A percentile compares a stretch with the other conserved stretches of the same genome.
These are phyloP conservation scores for Lottia scabra DNA, from an alignment of 2,888 invertebrate genomes.

Conservation along the genomic window DNA sequence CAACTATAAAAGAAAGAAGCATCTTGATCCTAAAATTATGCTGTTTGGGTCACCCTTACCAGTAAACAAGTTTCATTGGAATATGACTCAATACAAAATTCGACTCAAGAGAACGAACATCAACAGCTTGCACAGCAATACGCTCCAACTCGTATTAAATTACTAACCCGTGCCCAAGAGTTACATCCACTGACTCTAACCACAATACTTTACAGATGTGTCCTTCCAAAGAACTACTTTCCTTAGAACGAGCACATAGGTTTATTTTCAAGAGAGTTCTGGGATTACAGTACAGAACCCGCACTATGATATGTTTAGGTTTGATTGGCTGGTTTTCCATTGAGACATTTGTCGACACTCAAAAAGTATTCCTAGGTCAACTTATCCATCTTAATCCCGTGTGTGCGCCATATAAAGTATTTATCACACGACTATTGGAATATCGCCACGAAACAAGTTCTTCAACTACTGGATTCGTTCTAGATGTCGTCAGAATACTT, in stretches of 20 bases:
- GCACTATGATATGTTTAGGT: too few relatives aligned
- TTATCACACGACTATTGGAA: too few relatives aligned
- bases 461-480: background rate
- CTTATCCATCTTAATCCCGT: background rate
- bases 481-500: background rate
- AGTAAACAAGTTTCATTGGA: too few relatives aligned
- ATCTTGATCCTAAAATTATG: background rate
- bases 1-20: background rate
- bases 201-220: background rate
- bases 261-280: background rate
- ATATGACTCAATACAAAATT: too few relatives aligned
- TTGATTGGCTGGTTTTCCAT: too few relatives aligned
- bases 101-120: too few relatives aligned
- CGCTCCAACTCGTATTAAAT: background rate
- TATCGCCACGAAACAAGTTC: background rate
- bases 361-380: background rate
- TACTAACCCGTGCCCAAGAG: background rate
- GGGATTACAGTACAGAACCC: background rate
- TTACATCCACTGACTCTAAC: background rate
- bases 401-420: background rate
- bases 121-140: background rate
- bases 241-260: background rate
- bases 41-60: too few relatives aligned
- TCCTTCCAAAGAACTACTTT: background rate
- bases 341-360: background rate